Percentiles rank a stretch among this genome's conserved stretches.
Evolutionary conservation across 1,140 invertebrate genomes (phyloP).

Genomic region (Schlechtendalia chinensis): DNA sequence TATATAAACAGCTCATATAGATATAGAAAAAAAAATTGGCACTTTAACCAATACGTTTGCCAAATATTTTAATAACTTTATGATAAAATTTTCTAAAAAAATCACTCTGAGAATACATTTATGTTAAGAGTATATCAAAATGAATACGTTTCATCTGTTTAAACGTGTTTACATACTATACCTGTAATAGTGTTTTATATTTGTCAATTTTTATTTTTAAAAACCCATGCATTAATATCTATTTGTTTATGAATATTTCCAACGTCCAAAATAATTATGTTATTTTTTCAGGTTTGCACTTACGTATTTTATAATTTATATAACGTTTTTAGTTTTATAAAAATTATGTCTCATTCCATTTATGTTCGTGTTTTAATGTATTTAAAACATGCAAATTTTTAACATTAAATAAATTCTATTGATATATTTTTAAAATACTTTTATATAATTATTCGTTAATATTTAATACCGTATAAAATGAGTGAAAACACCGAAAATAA

Average conservation of each 20-base stretch:
- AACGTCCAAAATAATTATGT: not conserved
- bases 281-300: constrained; percentile 15
- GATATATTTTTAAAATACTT: not conserved
- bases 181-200: not conserved
- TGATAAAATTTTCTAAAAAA: constrained; percentile 9
- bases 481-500: constrained; percentile 42
- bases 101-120: not conserved
- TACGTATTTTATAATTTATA: not conserved
- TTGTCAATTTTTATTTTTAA: not conserved
- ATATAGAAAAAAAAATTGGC: constrained; percentile 22
- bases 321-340: not conserved
- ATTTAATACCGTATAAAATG: constrained; percentile 11
- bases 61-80: constrained; percentile 30
- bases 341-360: constrained; percentile 5
- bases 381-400: not conserved
- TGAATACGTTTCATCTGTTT: not conserved
- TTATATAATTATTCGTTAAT: constrained; percentile 8
- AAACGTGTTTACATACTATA: not conserved
- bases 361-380: constrained; percentile 4
- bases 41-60: constrained; percentile 1
- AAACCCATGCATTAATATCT: not conserved
- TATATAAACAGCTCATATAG: not conserved
- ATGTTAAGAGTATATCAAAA: not conserved
- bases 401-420: not conserved
- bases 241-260: not conserved